Conservation (phyloP, 2,888 invertebrate species). For the Microctonus hyperodae region DNA sequence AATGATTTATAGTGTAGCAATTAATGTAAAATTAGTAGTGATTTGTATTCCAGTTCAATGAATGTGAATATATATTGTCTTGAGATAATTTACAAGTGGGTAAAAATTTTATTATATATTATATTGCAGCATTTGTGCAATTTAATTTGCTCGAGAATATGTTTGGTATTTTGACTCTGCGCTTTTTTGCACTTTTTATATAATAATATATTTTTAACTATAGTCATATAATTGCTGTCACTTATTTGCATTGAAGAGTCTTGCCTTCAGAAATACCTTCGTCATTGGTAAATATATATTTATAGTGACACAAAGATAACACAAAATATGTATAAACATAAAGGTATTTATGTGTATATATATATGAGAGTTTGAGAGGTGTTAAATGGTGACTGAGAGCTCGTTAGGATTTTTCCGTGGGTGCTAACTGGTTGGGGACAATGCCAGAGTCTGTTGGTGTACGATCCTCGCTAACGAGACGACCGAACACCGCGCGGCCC, state of each 20-base stretch:
- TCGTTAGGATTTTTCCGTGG: slow-evolving; percentile 63
- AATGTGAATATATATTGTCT: too few relatives aligned
- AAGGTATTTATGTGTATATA: too few relatives aligned
- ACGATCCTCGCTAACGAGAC: slow-evolving; percentile 46
- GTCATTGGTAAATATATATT: neutral
- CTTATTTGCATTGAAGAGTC: slow-evolving; percentile 9
- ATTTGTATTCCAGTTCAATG: too few relatives aligned
- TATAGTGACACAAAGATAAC: neutral
- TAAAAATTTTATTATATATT: too few relatives aligned
- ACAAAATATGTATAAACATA: neutral
- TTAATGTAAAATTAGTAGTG: too few relatives aligned
- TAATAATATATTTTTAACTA: neutral
- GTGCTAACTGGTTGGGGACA: slow-evolving; percentile 58
- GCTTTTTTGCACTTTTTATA: neutral
- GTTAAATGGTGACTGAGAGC: slow-evolving; percentile 49
- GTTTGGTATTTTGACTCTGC: too few relatives aligned
- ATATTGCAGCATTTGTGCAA: too few relatives aligned
- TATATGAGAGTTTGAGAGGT: slow-evolving; percentile 33
- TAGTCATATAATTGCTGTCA: slow-evolving; percentile 18
- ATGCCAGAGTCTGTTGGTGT: slow-evolving; percentile 52
- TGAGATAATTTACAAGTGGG: too few relatives aligned
- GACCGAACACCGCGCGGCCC: slow-evolving; percentile 46
- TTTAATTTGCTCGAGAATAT: too few relatives aligned
- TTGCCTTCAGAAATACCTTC: slow-evolving; percentile 8
- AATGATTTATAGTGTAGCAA: too few relatives aligned